Evolutionary conservation across 2,888 invertebrate species (phyloP), one percentile per base, ranked within the genome.

Genomic region (Apodemia zela): DNA sequence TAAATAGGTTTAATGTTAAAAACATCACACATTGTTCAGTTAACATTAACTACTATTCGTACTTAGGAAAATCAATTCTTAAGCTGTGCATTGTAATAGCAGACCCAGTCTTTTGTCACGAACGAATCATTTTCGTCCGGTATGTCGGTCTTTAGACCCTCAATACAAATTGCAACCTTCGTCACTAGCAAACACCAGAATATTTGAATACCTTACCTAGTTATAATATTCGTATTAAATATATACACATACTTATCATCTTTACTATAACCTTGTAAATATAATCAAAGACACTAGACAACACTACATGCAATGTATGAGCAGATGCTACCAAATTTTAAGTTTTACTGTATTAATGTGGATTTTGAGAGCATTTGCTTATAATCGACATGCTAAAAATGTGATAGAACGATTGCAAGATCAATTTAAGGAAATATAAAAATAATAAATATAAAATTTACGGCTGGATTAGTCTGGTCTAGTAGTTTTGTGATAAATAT

Each of bases 201-300:
- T 15, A 42, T 15, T 15, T 42, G 42, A 33, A 33, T 33, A 33
- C 33, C 8, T 33, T 42, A 42, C 42, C 42, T 15, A 42, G 42
- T 42, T 42, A 15, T 15, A 3, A 42, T 3, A 33, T 33, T 33
- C 1, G 4, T 33, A 33, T 33, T 8, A 33, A 33, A 33, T 33
- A 33, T 33, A 8, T 42, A 42, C 15, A 42, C 42, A 42, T 3
- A 42, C 15, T 42, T 15, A 42, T 42, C 5, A 42, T 42, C 15
- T 35, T 35, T 33, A 35, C 0, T 11, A 15, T 15, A 42, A 15
- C 15, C 42, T 45, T n/a, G n/a, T n/a, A 2, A 45, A 6, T 45
- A 45, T 45, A 25, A 29, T 54, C 7, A 29, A 54, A 51, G 11
- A 51, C 51, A 51, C 51, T 51, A 18, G 21, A 51, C 51, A 51